Conservation (phyloP, 2,888 invertebrate genomes). For the Caenorhabditis zanzibari region DNA sequence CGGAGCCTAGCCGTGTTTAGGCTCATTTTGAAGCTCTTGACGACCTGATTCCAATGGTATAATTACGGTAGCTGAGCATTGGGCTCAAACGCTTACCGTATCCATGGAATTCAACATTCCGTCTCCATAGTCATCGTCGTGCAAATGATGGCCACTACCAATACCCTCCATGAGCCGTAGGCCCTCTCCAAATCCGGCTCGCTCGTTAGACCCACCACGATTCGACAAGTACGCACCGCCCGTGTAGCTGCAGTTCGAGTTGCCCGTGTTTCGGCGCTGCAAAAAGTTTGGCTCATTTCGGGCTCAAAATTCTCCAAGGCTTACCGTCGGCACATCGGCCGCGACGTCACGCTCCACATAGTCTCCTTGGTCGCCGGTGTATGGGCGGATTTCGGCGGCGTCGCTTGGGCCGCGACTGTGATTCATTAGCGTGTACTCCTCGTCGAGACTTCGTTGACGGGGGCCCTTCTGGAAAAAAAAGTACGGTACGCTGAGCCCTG, state of each 20-base stretch:
- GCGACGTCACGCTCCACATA: conserved; percentile 52
- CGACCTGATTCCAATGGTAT: no score
- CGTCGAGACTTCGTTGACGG: conserved; percentile 38
- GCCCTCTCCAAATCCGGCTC: conserved; percentile 37
- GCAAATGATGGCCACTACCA: conserved; percentile 27
- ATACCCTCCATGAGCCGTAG: conserved; percentile 24
- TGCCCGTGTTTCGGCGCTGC: conserved; percentile 48
- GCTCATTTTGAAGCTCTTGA: not conserved
- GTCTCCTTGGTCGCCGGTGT: conserved; percentile 34
- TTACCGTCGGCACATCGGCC: conserved; percentile 46
- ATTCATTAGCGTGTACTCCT: conserved; percentile 53
- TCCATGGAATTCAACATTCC: conserved; percentile 47
- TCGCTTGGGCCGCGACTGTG: conserved; percentile 30
- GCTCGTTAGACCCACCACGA: conserved; percentile 50
- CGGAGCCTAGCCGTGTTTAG: no score
- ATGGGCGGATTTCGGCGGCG: conserved; percentile 11
- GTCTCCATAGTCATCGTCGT: conserved; percentile 51
- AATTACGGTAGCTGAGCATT: no score
- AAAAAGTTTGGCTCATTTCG: not conserved
- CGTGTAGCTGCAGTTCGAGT: conserved; percentile 28
- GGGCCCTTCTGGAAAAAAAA: not conserved
- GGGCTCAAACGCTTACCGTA: conserved; percentile 34
- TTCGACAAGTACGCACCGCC: conserved; percentile 34
- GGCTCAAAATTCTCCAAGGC: not conserved
- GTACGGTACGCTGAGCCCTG: no score